Evolutionary conservation across 2,797 vertebrate genomes (phyloP).

Genomic region (Acropternis orthonyx): DNA sequence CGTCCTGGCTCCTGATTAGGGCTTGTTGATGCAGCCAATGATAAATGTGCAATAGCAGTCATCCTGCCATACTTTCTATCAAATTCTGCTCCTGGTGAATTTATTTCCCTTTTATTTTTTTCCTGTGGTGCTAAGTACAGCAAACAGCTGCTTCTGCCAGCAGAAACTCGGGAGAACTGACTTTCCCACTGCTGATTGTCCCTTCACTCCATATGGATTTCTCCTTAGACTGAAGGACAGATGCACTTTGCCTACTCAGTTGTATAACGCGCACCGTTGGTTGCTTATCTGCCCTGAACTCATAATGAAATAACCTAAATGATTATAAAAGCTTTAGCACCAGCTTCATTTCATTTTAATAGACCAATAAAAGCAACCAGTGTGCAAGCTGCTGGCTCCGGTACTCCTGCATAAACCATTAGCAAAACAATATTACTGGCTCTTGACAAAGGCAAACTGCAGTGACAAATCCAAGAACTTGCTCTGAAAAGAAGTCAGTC

Average conservation of each 20-base stretch:
- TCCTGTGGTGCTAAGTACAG: not conserved
- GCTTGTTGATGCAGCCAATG: not conserved
- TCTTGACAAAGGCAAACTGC: slow-evolving; percentile 8
- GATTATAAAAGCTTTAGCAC: slow-evolving; percentile 52
- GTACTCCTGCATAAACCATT: slow-evolving; percentile 32
- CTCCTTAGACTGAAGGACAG: not conserved
- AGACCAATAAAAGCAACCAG: slow-evolving; percentile 45
- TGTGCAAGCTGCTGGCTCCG: slow-evolving; percentile 26
- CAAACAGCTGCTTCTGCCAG: not conserved
- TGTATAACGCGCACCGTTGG: not conserved
- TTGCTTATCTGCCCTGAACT: slow-evolving; percentile 22
- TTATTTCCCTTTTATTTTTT: not conserved
- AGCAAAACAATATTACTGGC: slow-evolving; percentile 24
- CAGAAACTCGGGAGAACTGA: not conserved
- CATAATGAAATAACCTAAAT: slow-evolving; percentile 11
- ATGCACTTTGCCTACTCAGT: not conserved
- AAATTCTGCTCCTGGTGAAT: not conserved
- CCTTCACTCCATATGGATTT: not conserved
- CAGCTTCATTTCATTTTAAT: slow-evolving; percentile 52
- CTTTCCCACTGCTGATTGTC: not conserved
- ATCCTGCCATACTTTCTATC: not conserved
- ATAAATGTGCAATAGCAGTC: not conserved
- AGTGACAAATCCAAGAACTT: not conserved
- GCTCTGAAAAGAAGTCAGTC: not conserved
- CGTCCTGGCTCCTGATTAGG: not conserved